Base-by-base conservation (phyloP, 1,140 invertebrate genomes). In the Ganaspis sp. region DNA sequence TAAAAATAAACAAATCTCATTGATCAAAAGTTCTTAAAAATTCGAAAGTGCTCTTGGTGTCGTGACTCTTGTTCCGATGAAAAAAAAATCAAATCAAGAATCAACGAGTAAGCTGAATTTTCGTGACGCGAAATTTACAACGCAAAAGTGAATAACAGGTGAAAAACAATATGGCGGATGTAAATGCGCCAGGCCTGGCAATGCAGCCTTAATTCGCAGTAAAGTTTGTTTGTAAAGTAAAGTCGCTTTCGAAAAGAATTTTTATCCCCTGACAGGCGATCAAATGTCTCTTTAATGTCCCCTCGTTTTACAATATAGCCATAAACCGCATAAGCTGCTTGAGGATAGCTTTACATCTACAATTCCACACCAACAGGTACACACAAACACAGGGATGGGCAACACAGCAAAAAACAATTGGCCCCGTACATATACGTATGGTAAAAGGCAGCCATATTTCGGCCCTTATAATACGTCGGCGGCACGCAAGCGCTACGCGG, bases 401-500 rank as follows among this genome's bases (percentile, higher is more conserved):
- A 49, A 49, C n/a, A 17, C n/a, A 49, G 17, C n/a, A 49, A 49
- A 17, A 49, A 49, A 17, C 4, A 49, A 49, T n/a, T n/a, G n/a
- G 4, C 5, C n/a, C 12, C 71, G 71, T 72, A 76, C 64, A 70
- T 71, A 58, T 38, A 37, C 58, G 70, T 34, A 42, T 73, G n/a
- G 26, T 70, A 77, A 53, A 76, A 74, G 40, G 72, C 45, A 34
- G 11, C 45, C 37, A 26, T 45, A 19, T 70, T 15, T n/a, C 12
- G 70, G 17, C 40, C 37, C 53, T 74, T 78, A 75, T 84, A 86
- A 83, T 85, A 80, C 76, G 34, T 73, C 58, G 26, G 73, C 79
- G 81, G 79, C 81, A 87, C 83, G 85, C 85, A 88, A 86, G 72
- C 79, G 77, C 82, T 74, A 49, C 12, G 78, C 72, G 79, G 80